A percentile compares a stretch with the other conserved stretches of the same genome.
Evolutionary conservation across 1,140 invertebrate species (phyloP).

Genomic region (Papilio polytes): DNA sequence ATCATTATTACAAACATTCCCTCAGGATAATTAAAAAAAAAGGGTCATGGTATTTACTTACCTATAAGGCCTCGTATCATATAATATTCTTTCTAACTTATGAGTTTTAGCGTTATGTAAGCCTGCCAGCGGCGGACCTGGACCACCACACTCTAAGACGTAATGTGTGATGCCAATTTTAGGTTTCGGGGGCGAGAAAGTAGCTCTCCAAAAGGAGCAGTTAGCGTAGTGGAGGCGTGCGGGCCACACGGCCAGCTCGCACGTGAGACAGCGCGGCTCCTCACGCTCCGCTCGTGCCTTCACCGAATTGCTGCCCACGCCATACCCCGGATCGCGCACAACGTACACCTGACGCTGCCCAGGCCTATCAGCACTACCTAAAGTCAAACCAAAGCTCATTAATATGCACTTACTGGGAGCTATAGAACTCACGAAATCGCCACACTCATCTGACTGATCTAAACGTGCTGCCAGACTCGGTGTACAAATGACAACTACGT

Average conservation of each 20-base stretch:
- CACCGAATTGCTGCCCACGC: slow-evolving; percentile 80
- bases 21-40: neutral
- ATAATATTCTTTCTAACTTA: slow-evolving; percentile 89
- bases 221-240: slow-evolving; percentile 90
- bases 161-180: slow-evolving; percentile 87
- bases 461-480: slow-evolving; percentile 29
- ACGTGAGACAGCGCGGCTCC: slow-evolving; percentile 92
- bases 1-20: neutral
- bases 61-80: slow-evolving; percentile 89
- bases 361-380: slow-evolving; percentile 90
- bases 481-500: slow-evolving; percentile 33
- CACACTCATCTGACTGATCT: slow-evolving; percentile 19
- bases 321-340: slow-evolving; percentile 86
- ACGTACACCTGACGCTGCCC: slow-evolving; percentile 95
- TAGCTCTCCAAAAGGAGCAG: slow-evolving; percentile 91
- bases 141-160: slow-evolving; percentile 91
- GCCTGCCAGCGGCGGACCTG: slow-evolving; percentile 90
- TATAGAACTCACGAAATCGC: neutral
- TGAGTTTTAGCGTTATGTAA: slow-evolving; percentile 89
- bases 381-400: slow-evolving; percentile 41
- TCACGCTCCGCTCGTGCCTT: slow-evolving; percentile 88
- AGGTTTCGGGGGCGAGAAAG: slow-evolving; percentile 85
- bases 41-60: slow-evolving; percentile 42
- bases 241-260: slow-evolving; percentile 90
- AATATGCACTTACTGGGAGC: neutral